Percentiles rank a stretch among this genome's conserved stretches.
These are phyloP conservation scores for Phylloscopus collybita DNA, from an alignment of 2,797 vertebrate genomes.

Conservation along the genomic window DNA sequence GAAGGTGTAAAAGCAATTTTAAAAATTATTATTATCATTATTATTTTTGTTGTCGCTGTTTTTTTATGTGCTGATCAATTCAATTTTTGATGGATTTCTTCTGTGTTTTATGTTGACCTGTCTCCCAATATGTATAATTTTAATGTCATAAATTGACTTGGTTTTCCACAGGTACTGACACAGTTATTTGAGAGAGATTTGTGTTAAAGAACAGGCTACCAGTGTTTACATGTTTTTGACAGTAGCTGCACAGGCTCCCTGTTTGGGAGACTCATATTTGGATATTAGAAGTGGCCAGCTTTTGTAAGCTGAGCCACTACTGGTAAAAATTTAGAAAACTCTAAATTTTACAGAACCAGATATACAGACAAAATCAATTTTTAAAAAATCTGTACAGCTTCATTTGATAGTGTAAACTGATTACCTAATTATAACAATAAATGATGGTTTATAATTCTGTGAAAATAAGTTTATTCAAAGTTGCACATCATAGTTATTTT, in stretches of 20 bases:
- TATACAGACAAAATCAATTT: not conserved
- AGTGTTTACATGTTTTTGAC: constrained; percentile 1
- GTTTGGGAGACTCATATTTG: constrained; percentile 30
- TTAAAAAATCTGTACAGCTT: not conserved
- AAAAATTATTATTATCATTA: not conserved
- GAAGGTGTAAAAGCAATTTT: not conserved
- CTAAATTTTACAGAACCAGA: constrained; percentile 48
- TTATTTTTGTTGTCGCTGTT: not conserved
- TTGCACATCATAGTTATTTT: not conserved
- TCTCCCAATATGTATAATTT: not conserved
- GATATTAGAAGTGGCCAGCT: constrained; percentile 16
- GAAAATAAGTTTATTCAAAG: not conserved
- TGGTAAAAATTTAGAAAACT: not conserved
- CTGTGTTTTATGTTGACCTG: not conserved
- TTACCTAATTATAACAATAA: not conserved
- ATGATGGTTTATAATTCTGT: not conserved
- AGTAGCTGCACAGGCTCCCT: not conserved
- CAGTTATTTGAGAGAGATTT: constrained; percentile 36
- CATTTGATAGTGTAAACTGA: not conserved
- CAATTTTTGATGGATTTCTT: not conserved
- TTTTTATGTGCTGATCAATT: not conserved
- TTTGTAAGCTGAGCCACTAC: constrained; percentile 29
- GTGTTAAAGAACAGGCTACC: constrained; percentile 4
- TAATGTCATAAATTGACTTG: not conserved
- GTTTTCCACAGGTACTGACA: constrained; percentile 4